Conservation (phyloP, 1,140 invertebrate species). For the Drosophila bocqueti region DNA sequence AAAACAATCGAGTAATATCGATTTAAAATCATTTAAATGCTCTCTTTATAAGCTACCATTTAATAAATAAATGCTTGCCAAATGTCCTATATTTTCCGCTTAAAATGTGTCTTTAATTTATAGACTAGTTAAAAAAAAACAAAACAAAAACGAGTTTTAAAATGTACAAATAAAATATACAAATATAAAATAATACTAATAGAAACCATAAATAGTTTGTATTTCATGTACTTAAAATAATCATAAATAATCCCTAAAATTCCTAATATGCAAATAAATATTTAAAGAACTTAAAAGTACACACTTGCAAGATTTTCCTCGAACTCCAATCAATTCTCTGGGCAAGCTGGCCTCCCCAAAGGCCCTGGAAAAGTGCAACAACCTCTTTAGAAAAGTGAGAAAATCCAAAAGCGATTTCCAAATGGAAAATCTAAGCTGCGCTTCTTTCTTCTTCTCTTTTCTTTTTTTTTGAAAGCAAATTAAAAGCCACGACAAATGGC, state of each 20-base stretch:
- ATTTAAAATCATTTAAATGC: too few species aligned
- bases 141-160: too few species aligned
- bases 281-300: too few species aligned
- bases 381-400: neutral
- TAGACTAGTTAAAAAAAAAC: too few species aligned
- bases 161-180: too few species aligned
- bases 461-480: slow-evolving; percentile 64
- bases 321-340: neutral
- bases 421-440: slow-evolving; percentile 62
- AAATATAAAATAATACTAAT: neutral
- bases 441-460: neutral
- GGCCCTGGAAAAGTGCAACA: neutral
- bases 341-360: neutral
- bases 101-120: too few species aligned
- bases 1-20: neutral
- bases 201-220: neutral
- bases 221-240: too few species aligned
- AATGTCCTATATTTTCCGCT: too few species aligned
- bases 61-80: too few species aligned
- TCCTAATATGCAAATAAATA: too few species aligned
- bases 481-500: slow-evolving; percentile 76
- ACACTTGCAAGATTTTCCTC: neutral
- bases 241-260: too few species aligned
- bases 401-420: slow-evolving; percentile 28
- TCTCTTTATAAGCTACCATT: too few species aligned